phyloP scores from a whole-genome alignment of 2,113 vertebrate genomes.

The Hyperopisus bebe region DNA sequence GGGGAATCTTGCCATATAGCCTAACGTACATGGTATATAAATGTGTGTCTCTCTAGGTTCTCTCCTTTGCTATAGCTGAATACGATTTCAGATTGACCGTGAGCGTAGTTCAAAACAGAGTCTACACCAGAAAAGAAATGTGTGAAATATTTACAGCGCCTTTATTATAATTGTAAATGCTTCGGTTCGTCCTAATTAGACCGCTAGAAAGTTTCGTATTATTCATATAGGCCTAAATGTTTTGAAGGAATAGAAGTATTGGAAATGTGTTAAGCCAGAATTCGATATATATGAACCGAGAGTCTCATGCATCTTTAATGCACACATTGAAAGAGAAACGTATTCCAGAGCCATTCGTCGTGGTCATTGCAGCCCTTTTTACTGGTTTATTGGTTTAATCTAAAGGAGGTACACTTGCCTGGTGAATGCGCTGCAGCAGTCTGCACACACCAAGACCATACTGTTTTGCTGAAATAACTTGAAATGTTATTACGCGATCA shows the following conservation, averaged over 20 bases:
- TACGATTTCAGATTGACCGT: not conserved
- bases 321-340: not conserved
- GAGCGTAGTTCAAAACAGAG: not conserved
- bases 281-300: conserved; percentile 2
- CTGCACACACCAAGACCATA: not conserved
- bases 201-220: not conserved
- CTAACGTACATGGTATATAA: not conserved
- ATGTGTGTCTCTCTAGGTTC: not conserved
- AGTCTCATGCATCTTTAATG: not conserved
- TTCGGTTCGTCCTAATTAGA: not conserved
- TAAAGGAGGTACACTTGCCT: not conserved
- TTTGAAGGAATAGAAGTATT: not conserved
- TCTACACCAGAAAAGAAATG: not conserved
- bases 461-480: not conserved
- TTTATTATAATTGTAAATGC: not conserved
- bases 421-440: not conserved
- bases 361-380: not conserved
- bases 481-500: not conserved
- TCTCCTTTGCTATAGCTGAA: no score
- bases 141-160: not conserved
- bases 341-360: not conserved
- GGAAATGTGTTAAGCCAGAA: not conserved
- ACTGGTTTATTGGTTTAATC: not conserved
- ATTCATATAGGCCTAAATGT: not conserved
- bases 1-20: not conserved